Evolutionary conservation across 2,113 vertebrate genomes (phyloP), one percentile per base, ranked within the genome.

Genomic region (Pimephales promelas): DNA sequence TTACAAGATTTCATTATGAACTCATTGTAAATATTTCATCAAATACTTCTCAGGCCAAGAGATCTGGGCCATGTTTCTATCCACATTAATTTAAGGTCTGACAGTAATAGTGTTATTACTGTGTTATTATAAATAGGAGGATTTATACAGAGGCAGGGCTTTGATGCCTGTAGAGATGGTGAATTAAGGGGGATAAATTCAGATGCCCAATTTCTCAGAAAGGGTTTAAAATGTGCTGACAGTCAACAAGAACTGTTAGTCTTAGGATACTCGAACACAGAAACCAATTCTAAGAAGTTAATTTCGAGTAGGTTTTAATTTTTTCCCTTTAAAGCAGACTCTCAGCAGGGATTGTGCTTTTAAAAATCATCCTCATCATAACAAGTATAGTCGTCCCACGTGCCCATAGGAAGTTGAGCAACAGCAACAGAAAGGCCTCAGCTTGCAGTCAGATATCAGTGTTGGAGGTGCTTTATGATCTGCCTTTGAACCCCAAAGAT

Each of bases 401-500:
- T 54, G 3, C 1, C 28, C 5, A 45, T 24, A 70, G 82, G 82
- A 90, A 88, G 61, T 2, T 83, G 45, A 83, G 84, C 0, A 5
- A 83, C 64, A 84, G 34, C 77, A 87, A 90, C 0, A 2, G 83
- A 52, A 81, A 54, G 26, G 6, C 10, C 34, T 78, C n/a, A 78
- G 66, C 84, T 78, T 84, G 83, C 34, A 20, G 56, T 79, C 71
- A 59, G 62, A 74, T 73, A 4, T 89, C 86, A 28, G 20, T 18
- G 22, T 84, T 85, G 85, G 52, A 74, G 84, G 49, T 82, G 87
- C 73, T 89, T 85, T 90, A 7, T 61, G 34, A 10, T 75, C 85
- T 88, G 87, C 88, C 85, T 87, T 82, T 72, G 11, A 40, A 68
- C 86, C 83, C 85, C 59, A 88, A 79, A 86, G 86, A 90, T 88